phyloP scores from a whole-genome alignment of 1,140 invertebrate genomes.

The Neodiprion fabricii region DNA sequence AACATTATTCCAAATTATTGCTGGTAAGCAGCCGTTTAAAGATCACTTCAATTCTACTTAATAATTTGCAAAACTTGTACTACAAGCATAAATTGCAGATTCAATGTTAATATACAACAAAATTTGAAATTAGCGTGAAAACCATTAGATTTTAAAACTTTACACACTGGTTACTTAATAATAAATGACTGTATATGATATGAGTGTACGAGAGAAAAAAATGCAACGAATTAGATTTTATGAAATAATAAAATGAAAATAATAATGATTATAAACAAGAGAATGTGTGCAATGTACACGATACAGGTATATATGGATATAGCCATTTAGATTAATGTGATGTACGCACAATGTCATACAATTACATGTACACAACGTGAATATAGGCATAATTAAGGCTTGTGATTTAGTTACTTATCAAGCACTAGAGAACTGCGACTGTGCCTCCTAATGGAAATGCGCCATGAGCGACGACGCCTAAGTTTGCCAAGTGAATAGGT shows the following conservation, averaged over 20 bases:
- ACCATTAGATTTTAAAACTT: not conserved
- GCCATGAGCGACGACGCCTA: slow-evolving; percentile 26
- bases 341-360: slow-evolving; percentile 37
- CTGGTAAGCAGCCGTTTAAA: slow-evolving; percentile 20
- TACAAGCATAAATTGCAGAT: slow-evolving; percentile 9
- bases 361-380: slow-evolving; percentile 32
- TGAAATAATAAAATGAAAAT: not conserved
- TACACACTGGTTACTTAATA: not conserved
- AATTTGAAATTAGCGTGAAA: too few relatives aligned
- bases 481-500: slow-evolving; percentile 41
- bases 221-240: not conserved
- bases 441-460: slow-evolving; percentile 2
- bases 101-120: slow-evolving; percentile 12
- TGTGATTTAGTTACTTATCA: slow-evolving; percentile 13
- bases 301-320: slow-evolving; percentile 38
- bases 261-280: not conserved
- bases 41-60: slow-evolving; percentile 5
- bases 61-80: slow-evolving; percentile 8
- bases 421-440: slow-evolving; percentile 10
- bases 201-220: not conserved
- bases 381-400: slow-evolving; percentile 6
- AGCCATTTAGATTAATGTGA: slow-evolving; percentile 24
- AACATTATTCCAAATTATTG: too few relatives aligned
- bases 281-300: slow-evolving; percentile 18
- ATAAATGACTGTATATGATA: not conserved